Conservation (phyloP, 2,113 vertebrate species). For the Orthochromis malagaraziensis region DNA sequence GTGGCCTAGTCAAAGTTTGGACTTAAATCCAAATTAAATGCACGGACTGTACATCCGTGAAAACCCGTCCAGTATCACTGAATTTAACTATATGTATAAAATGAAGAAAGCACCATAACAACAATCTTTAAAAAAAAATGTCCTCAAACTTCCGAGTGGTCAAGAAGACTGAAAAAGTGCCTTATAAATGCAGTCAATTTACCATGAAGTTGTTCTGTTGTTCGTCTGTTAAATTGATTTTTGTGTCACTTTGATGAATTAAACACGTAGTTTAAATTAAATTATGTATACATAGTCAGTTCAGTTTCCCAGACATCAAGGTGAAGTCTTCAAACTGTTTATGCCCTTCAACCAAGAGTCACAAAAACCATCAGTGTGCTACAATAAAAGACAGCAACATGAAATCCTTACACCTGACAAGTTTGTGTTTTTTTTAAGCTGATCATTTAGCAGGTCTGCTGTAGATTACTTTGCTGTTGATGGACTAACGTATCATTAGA, state of each 20-base stretch:
- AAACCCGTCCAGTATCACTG: background rate
- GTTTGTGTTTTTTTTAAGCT: background rate
- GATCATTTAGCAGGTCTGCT: background rate
- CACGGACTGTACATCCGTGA: background rate
- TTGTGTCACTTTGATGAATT: background rate
- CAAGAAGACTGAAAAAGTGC: background rate
- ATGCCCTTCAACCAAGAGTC: background rate
- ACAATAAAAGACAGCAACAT: background rate
- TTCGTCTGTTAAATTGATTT: background rate
- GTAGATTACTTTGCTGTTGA: background rate
- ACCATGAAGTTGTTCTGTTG: background rate
- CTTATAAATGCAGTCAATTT: background rate
- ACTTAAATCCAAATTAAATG: background rate
- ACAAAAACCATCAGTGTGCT: rapidly evolving
- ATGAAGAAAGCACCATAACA: background rate
- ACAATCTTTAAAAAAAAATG: background rate
- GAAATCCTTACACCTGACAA: background rate
- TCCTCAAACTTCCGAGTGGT: rapidly evolving
- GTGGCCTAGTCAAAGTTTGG: background rate
- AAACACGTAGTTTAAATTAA: background rate
- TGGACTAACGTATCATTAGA: background rate
- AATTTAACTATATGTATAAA: background rate
- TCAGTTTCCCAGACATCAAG: background rate
- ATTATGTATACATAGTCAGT: background rate
- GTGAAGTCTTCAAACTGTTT: background rate